A percentile compares a stretch with the other conserved stretches of the same genome.
Conservation (phyloP, 1,140 invertebrate species). For the Leptopilina boulardi region DNA sequence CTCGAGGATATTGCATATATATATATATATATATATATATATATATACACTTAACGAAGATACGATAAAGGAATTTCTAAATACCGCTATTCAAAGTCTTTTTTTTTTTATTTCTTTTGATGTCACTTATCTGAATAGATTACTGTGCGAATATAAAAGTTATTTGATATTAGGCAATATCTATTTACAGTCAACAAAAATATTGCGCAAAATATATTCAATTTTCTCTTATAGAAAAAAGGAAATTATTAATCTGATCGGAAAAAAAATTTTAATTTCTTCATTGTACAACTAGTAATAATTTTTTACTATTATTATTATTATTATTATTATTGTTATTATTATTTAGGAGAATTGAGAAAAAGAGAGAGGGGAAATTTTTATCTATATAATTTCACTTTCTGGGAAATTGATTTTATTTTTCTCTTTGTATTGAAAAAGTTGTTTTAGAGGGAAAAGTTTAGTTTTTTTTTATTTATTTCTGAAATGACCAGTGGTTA, state of each 20-base stretch:
- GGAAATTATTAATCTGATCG: too few species aligned
- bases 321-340: too few species aligned
- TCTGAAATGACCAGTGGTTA: not conserved
- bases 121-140: constrained; percentile 24
- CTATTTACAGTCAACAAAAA: not conserved
- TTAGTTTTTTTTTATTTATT: not conserved
- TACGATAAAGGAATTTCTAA: constrained; percentile 20
- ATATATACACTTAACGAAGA: too few species aligned
- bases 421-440: not conserved
- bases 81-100: constrained; percentile 9
- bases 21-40: too few species aligned
- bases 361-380: too few species aligned
- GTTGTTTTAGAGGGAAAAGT: not conserved
- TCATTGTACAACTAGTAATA: too few species aligned
- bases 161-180: not conserved
- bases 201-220: too few species aligned
- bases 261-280: too few species aligned
- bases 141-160: constrained; percentile 5
- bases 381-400: not conserved
- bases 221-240: too few species aligned
- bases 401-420: too few species aligned
- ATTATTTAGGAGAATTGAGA: too few species aligned
- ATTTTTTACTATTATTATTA: too few species aligned
- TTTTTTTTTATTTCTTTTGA: not conserved
- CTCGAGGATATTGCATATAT: not conserved